These are phyloP conservation scores for Henricia sp. DNA, from an alignment of 53 echinoderm and acorn worm species.

Conservation along the genomic window DNA sequence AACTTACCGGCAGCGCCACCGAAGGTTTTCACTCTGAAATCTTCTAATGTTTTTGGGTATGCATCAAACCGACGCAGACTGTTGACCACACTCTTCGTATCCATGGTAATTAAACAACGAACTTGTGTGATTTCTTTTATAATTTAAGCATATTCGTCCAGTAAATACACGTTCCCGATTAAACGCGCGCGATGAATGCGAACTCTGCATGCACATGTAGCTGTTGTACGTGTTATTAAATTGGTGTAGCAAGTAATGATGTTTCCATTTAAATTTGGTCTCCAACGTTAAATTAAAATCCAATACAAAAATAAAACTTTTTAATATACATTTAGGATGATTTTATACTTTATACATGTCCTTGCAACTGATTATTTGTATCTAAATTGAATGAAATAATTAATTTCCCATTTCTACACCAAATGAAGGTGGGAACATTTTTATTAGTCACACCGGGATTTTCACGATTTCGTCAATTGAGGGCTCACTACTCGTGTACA, in stretches of 20 bases:
- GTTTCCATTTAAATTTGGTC: neutral
- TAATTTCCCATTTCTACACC: no score
- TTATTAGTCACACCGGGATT: neutral
- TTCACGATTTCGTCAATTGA: constrained; percentile 2
- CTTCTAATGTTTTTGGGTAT: constrained; percentile 97
- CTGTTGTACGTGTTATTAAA: constrained; percentile 24
- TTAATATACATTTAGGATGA: no score
- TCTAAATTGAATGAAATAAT: no score
- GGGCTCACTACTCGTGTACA: constrained; percentile 11
- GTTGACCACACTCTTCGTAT: constrained; percentile 70
- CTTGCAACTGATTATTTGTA: no score
- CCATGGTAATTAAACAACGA: constrained; percentile 54
- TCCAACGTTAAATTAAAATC: no score
- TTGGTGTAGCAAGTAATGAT: neutral
- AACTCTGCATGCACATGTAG: neutral
- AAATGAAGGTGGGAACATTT: neutral
- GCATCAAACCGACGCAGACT: constrained; percentile 92
- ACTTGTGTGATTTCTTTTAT: no score
- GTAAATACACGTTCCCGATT: neutral
- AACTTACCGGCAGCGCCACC: constrained; percentile 96
- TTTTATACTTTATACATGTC: no score
- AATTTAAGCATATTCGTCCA: neutral
- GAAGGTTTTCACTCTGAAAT: constrained; percentile 95
- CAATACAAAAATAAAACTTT: no score
- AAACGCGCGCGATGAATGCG: no score